A percentile compares a stretch with the other conserved stretches of the same genome.
Conservation (phyloP, 1,140 invertebrate species). For the Lasaia peninsularis region DNA sequence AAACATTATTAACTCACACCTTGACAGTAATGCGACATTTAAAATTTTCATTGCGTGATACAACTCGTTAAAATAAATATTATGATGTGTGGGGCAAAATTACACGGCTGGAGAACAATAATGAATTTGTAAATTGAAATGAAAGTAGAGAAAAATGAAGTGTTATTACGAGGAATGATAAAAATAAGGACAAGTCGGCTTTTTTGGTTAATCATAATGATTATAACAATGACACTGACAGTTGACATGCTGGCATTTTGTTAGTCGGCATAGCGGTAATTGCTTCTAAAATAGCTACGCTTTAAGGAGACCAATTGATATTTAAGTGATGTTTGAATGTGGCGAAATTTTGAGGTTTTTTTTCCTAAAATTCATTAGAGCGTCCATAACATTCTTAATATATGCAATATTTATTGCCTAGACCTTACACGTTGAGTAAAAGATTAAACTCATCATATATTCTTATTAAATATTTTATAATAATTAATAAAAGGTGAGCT, state of each 20-base stretch:
- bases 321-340: not conserved
- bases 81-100: constrained; percentile 27
- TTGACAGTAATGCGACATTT: constrained; percentile 35
- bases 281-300: not conserved
- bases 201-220: constrained; percentile 7
- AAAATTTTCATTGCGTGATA: constrained; percentile 14
- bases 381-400: too few species aligned
- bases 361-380: too few species aligned
- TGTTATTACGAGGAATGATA: constrained; percentile 8
- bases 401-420: too few species aligned
- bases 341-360: too few species aligned
- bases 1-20: constrained; percentile 12
- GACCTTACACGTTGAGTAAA: too few species aligned
- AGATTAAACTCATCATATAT: too few species aligned
- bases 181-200: not conserved
- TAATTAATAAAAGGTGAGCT: too few species aligned
- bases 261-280: not conserved
- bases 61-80: constrained; percentile 15
- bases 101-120: constrained; percentile 19
- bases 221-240: not conserved
- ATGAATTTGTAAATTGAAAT: constrained; percentile 31
- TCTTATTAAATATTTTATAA: too few species aligned
- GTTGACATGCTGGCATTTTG: not conserved
- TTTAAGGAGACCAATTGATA: constrained; percentile 1
- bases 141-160: constrained; percentile 13